phyloP scores from a whole-genome alignment of 2,113 vertebrate species.

The Antigone vipio region DNA sequence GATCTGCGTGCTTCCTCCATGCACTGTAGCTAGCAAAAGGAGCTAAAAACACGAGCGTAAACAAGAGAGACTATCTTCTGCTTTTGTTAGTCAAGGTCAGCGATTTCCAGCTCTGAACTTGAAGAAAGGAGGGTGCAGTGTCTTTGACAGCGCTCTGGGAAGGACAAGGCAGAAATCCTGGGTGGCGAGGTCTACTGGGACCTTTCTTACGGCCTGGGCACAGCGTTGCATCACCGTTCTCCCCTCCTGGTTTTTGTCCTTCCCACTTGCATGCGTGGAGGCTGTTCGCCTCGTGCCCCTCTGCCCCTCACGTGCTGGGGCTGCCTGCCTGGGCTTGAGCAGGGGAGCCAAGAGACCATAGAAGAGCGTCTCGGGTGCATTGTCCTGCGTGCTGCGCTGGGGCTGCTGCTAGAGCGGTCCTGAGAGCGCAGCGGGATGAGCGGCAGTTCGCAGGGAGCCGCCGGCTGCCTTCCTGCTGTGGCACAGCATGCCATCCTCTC shows the following conservation, averaged over 20 bases:
- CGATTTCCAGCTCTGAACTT: background rate
- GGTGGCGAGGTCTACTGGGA: background rate
- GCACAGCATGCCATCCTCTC: background rate
- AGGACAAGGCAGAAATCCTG: background rate
- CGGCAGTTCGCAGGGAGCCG: fast-evolving
- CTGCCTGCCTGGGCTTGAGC: background rate
- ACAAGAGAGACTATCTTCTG: background rate
- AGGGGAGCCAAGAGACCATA: background rate
- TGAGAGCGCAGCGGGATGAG: background rate
- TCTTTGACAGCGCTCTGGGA: background rate
- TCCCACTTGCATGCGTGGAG: fast-evolving
- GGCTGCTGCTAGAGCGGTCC: background rate
- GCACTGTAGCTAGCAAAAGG: background rate
- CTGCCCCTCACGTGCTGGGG: fast-evolving
- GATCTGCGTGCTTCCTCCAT: background rate
- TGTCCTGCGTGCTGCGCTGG: fast-evolving
- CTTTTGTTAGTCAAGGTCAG: background rate
- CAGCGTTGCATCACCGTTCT: fast-evolving
- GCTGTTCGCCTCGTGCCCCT: fast-evolving
- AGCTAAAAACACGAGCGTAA: background rate
- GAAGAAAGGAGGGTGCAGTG: background rate
- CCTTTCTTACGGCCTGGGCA: background rate
- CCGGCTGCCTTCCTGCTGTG: background rate
- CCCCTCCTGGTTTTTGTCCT: background rate
- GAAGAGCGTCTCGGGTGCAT: fast-evolving